Evolutionary conservation across 1,140 invertebrate species (phyloP).

Genomic region (Tribolium madens): DNA sequence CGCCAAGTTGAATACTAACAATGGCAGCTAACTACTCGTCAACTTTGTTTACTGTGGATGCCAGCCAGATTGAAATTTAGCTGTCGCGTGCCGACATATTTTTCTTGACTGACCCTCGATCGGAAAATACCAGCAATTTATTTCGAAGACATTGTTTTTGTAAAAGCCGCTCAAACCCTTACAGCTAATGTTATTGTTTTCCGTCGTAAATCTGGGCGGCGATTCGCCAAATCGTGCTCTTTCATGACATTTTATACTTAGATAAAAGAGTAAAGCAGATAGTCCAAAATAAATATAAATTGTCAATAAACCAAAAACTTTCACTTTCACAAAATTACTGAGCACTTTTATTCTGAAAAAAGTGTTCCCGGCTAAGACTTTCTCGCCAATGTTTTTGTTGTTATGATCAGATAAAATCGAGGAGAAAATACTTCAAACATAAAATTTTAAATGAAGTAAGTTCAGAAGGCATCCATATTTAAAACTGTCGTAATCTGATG

Average conservation of each 20-base stretch:
- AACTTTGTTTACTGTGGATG: slow-evolving; percentile 52
- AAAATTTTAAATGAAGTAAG: too few relatives aligned
- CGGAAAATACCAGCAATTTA: slow-evolving; percentile 40
- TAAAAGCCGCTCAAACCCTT: slow-evolving; percentile 35
- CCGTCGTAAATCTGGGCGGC: slow-evolving; percentile 43
- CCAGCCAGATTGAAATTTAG: slow-evolving; percentile 52
- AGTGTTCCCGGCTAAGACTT: too few relatives aligned
- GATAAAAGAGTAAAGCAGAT: not conserved
- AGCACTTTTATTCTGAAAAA: too few relatives aligned
- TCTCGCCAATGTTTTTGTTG: too few relatives aligned
- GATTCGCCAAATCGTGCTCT: slow-evolving; percentile 44
- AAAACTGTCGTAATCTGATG: too few relatives aligned
- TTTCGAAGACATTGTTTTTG: slow-evolving; percentile 46
- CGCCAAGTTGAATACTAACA: slow-evolving; percentile 54
- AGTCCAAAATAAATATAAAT: too few relatives aligned
- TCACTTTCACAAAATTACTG: too few relatives aligned
- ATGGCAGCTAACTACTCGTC: slow-evolving; percentile 52
- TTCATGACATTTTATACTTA: slow-evolving; percentile 48
- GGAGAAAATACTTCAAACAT: too few relatives aligned
- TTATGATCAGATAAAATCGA: too few relatives aligned
- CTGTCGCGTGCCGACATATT: slow-evolving; percentile 45
- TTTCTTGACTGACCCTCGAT: not conserved
- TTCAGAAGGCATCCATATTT: too few relatives aligned
- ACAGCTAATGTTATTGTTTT: slow-evolving; percentile 47
- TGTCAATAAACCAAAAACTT: too few relatives aligned